phyloP scores from a whole-genome alignment of 2,113 vertebrate genomes.

The Ictidomys tridecemlineatus region DNA sequence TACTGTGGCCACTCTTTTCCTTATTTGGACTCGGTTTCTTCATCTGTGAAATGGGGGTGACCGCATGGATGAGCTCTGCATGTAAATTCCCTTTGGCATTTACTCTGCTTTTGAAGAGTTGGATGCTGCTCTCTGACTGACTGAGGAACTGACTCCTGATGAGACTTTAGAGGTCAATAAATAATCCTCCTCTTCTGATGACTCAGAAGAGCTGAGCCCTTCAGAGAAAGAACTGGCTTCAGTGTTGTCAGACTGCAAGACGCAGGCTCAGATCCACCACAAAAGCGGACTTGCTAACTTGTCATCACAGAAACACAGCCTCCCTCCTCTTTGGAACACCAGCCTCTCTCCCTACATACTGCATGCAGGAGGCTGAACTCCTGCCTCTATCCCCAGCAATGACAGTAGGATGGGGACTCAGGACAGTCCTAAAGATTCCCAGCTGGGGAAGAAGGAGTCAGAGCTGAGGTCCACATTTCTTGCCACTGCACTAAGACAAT shows the following conservation, averaged over 20 bases:
- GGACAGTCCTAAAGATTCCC: background rate
- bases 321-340: background rate
- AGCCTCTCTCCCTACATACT: accelerated
- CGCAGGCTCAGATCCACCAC: background rate
- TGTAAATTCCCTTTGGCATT: background rate
- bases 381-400: background rate
- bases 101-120: background rate
- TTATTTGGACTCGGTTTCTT: conserved; percentile 21
- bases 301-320: background rate
- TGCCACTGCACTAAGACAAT: background rate
- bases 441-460: background rate
- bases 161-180: conserved; percentile 18
- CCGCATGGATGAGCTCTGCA: background rate
- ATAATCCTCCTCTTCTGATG: background rate
- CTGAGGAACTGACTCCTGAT: background rate
- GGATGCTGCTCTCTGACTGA: background rate
- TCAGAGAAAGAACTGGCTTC: background rate
- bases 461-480: background rate
- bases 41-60: background rate
- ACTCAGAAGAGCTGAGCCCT: background rate
- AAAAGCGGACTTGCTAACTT: background rate
- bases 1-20: background rate
- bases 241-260: background rate
- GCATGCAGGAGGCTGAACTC: background rate
- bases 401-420: background rate